Evolutionary conservation across 2,113 vertebrate genomes (phyloP).

Genomic region (Amblyornis subalaris): DNA sequence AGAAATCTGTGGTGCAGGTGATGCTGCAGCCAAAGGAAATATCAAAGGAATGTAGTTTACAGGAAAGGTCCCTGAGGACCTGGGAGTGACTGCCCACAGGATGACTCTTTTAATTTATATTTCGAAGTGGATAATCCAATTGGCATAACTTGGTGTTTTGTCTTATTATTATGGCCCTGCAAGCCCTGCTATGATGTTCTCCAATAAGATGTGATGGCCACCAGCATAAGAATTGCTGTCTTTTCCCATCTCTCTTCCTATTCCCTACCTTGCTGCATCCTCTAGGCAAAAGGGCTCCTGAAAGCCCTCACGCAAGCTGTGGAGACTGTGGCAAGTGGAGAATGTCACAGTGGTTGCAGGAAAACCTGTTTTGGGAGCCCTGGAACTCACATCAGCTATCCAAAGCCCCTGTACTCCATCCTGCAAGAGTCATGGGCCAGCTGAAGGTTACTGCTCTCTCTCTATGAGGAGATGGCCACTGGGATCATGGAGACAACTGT

Average conservation of each 20-base stretch:
- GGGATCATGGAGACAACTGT: neutral
- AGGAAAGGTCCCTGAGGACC: neutral
- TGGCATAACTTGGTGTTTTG: neutral
- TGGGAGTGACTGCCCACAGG: neutral
- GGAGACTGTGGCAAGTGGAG: neutral
- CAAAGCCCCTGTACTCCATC: neutral
- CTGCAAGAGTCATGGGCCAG: neutral
- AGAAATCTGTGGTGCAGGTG: neutral
- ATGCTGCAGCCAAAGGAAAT: neutral
- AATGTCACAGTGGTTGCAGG: neutral
- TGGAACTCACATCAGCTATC: neutral
- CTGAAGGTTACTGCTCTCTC: neutral
- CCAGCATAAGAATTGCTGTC: neutral
- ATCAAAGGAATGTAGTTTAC: neutral
- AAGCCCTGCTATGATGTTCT: neutral
- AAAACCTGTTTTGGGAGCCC: neutral
- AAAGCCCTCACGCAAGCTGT: neutral
- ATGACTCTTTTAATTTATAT: neutral
- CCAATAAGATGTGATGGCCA: neutral
- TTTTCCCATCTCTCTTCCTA: neutral
- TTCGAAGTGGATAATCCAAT: constrained; percentile 10
- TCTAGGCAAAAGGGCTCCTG: neutral
- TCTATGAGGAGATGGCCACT: neutral
- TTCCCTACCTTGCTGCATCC: neutral
- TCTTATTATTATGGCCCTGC: neutral